Evolutionary conservation across 2,113 vertebrate species (phyloP).

Genomic region (Ceyx cyanopectus): DNA sequence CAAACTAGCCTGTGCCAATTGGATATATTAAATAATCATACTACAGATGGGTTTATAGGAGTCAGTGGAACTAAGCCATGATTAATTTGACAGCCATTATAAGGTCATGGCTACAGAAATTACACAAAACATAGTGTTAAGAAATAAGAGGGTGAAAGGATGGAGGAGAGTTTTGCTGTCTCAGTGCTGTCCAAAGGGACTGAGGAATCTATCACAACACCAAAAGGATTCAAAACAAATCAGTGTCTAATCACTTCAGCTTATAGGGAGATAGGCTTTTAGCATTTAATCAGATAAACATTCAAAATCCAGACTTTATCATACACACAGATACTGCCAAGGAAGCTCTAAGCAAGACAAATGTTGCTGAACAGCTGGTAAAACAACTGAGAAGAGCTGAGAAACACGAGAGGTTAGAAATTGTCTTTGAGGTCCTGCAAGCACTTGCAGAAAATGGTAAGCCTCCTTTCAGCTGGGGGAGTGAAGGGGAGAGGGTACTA

Average conservation of each 20-base stretch:
- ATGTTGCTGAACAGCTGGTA: conserved; percentile 80
- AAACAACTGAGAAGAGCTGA: conserved; percentile 83
- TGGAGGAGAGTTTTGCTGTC: neutral
- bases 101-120: neutral
- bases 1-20: neutral
- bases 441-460: conserved; percentile 87
- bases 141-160: accelerated
- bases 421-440: conserved; percentile 87
- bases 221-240: neutral
- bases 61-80: neutral
- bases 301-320: neutral
- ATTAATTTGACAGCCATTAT: neutral
- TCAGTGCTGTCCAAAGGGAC: neutral
- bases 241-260: neutral
- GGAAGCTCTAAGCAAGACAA: conserved; percentile 82
- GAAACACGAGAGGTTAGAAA: conserved; percentile 85
- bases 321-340: conserved; percentile 79
- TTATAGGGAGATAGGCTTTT: neutral
- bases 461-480: neutral
- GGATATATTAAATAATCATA: neutral
- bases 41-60: neutral
- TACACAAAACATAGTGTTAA: neutral
- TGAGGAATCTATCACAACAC: neutral
- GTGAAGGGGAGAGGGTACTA: neutral
- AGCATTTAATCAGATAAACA: neutral